Percentiles rank a stretch among this genome's conserved stretches.
Conservation (phyloP, 2,797 vertebrate genomes). For the Sternarchorhynchus goeldii region DNA sequence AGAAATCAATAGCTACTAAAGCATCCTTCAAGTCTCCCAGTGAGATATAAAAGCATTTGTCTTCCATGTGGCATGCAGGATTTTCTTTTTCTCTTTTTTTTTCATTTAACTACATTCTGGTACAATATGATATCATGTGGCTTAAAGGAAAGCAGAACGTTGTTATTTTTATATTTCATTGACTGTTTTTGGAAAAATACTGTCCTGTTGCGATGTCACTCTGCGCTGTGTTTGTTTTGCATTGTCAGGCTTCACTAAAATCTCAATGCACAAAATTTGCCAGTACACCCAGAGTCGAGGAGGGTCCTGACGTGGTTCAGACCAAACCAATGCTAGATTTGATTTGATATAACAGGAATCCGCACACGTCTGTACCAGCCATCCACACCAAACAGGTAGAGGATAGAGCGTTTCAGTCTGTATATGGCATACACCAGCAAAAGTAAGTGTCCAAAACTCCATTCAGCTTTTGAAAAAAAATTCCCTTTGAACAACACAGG, state of each 20-base stretch:
- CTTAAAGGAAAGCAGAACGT: constrained; percentile 10
- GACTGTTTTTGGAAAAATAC: neutral
- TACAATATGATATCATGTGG: neutral
- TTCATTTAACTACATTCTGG: neutral
- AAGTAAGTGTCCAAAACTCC: constrained; percentile 31
- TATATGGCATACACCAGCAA: neutral
- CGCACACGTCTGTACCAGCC: neutral
- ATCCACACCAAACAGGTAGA: neutral
- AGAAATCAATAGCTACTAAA: constrained; percentile 44
- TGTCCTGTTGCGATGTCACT: neutral
- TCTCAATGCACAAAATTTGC: neutral
- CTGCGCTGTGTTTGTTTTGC: neutral
- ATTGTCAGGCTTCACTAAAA: neutral
- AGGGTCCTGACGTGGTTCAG: neutral
- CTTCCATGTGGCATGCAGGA: neutral
- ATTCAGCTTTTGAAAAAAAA: constrained; percentile 28
- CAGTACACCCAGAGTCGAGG: neutral
- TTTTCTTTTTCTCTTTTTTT: neutral
- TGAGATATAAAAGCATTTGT: constrained; percentile 26
- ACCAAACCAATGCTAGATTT: neutral
- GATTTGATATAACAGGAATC: constrained; percentile 4
- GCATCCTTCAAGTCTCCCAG: constrained; percentile 34
- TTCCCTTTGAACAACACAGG: constrained; percentile 21
- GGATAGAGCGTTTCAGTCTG: constrained; percentile 22
- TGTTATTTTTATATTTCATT: constrained; percentile 10